These are phyloP conservation scores for Macrotus californicus DNA, from an alignment of 2,113 vertebrate species.

Conservation along the genomic window DNA sequence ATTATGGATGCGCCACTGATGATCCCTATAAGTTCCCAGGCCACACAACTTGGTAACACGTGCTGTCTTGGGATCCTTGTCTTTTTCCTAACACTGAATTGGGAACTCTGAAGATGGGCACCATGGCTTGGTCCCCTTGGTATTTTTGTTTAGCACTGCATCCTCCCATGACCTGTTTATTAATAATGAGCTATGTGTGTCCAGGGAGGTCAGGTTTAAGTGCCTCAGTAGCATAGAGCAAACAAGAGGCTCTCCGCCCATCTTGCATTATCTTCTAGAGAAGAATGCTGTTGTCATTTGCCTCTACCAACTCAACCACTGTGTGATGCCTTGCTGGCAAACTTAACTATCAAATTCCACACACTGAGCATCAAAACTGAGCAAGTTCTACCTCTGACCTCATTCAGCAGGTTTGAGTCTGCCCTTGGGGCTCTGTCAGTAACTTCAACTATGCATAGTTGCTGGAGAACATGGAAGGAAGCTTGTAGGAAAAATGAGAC, in stretches of 20 bases:
- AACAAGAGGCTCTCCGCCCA: not conserved
- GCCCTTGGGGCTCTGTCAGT: not conserved
- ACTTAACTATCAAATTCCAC: not conserved
- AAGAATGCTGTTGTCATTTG: not conserved
- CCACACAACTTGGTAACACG: not conserved
- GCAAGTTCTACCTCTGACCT: not conserved
- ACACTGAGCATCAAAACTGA: not conserved
- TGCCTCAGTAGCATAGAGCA: not conserved
- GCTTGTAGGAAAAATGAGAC: not conserved
- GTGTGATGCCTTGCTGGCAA: not conserved
- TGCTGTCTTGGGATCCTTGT: not conserved
- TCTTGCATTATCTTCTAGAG: not conserved
- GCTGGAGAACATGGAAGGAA: not conserved
- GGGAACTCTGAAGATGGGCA: not conserved
- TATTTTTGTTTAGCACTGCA: not conserved
- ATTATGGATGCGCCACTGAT: not conserved
- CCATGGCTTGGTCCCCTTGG: not conserved
- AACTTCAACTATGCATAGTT: not conserved
- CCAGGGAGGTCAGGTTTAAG: not conserved
- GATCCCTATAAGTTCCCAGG: not conserved
- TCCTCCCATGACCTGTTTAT: not conserved
- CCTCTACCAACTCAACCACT: not conserved
- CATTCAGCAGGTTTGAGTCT: not conserved
- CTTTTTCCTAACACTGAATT: not conserved
- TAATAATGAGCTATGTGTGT: not conserved